Evolutionary conservation across 37 sponge, comb jelly and placozoan genomes (phyloP), one percentile per base, ranked within the genome.

Genomic region (Hormiphora californensis): DNA sequence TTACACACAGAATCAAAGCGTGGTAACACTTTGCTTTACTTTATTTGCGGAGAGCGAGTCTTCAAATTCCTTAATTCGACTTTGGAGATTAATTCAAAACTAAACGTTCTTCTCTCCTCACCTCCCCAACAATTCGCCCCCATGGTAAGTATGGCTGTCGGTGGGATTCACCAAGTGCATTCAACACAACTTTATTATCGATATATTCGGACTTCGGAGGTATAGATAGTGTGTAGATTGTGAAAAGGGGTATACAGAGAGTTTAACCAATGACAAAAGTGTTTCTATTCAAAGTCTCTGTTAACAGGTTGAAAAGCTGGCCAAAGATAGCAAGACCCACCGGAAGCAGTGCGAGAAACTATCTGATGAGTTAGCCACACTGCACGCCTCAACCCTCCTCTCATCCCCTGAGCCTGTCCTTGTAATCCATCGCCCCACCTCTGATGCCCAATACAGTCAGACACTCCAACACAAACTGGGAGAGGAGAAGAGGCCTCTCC

Each of bases 21-120:
- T 25, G 94, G 94, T 19, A 61, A 88, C 43, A 91, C 86, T 3
- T 63, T 93, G 36, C 63, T 95, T 46, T 90, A 92, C 63, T 97
- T 89, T 67, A 86, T 97, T 7, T 90, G 91, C 61, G 98, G 98
- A 3, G 86, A 89, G 28, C 68, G 98, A 40, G 95, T 94, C 36
- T 36, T 89, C 0, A 46, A 34, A 15, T 86, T 88, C 30, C 69
- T 93, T 0, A 54, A 86, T 33, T 85, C 69, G 68, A 63, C 89
- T 8, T 54, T 89, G 21, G 68, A 87, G 17, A 89, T 55, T 39
- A 94, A 97, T 39, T 41, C 88, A 40, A 30, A 90, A 0, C 85
- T 97, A 27, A 94, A 86, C 46, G 88, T 90, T 32, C 55, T 94
- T 44, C 90, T 97, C 44, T 73, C 81, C 11, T 73, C 36, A 4